These are phyloP conservation scores for Spinibarbus caldwelli DNA, from an alignment of 2,797 vertebrate species.

Conservation along the genomic window DNA sequence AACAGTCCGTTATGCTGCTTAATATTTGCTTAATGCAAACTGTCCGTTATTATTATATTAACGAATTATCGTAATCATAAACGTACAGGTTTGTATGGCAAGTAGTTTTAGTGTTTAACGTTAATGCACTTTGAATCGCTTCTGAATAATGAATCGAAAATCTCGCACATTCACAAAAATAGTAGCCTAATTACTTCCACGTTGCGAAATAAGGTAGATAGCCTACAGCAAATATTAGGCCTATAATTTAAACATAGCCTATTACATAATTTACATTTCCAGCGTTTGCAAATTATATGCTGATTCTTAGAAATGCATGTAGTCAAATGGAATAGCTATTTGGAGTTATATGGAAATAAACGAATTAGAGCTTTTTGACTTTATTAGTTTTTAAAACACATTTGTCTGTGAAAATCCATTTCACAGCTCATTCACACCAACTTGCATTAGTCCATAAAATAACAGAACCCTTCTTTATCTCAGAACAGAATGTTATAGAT, in stretches of 20 bases:
- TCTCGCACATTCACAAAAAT: no score
- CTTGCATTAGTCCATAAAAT: neutral
- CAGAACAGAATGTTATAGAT: neutral
- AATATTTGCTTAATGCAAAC: no score
- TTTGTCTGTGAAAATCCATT: constrained; percentile 2
- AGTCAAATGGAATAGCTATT: neutral
- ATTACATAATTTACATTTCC: neutral
- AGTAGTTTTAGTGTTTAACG: no score
- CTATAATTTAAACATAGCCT: neutral
- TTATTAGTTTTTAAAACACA: constrained; percentile 32
- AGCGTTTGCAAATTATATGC: neutral
- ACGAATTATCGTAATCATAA: no score
- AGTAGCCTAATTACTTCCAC: neutral
- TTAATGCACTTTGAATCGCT: no score
- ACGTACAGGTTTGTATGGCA: no score
- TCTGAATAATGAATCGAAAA: no score
- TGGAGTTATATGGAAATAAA: neutral
- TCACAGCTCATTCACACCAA: constrained; percentile 20
- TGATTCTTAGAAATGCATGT: neutral
- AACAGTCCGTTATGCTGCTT: no score
- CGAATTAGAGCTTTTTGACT: neutral
- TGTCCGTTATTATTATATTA: no score
- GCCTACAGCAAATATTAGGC: neutral
- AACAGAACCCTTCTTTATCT: neutral
- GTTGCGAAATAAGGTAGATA: neutral